phyloP scores from a whole-genome alignment of 2,888 invertebrate genomes.

The Rhingia rostrata region DNA sequence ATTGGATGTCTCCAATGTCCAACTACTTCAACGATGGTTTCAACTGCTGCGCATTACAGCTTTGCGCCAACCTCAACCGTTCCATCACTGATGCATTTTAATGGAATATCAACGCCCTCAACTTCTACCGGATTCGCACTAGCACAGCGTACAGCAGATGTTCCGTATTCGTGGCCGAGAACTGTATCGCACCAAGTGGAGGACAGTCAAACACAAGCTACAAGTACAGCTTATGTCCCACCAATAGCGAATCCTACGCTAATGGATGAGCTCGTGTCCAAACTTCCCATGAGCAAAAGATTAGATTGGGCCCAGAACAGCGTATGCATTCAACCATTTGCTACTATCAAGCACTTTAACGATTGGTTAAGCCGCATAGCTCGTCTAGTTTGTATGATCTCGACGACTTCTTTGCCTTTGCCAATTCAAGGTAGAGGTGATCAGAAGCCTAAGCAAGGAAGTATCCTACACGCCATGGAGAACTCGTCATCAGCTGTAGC shows the following conservation, averaged over 20 bases:
- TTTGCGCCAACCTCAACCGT: neutral
- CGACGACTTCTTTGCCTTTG: neutral
- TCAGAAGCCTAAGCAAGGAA: no score
- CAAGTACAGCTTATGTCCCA: neutral
- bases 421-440: neutral
- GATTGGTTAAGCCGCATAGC: slow-evolving; percentile 27
- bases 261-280: no score
- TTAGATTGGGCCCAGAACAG: slow-evolving; percentile 18
- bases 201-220: neutral
- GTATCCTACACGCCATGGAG: no score
- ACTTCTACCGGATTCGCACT: neutral
- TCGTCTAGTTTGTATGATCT: slow-evolving; percentile 14
- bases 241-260: no score
- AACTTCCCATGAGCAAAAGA: no score
- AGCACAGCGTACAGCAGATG: neutral
- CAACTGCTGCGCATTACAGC: neutral
- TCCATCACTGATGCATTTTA: neutral
- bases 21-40: neutral
- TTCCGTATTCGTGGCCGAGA: neutral
- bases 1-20: neutral
- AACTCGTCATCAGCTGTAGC: no score
- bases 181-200: neutral
- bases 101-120: neutral
- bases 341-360: slow-evolving; percentile 30
- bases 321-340: slow-evolving; percentile 15